These are phyloP conservation scores for Amphimedon queenslandica DNA, from an alignment of 37 sponge, comb jelly and placozoan species.

Conservation along the genomic window DNA sequence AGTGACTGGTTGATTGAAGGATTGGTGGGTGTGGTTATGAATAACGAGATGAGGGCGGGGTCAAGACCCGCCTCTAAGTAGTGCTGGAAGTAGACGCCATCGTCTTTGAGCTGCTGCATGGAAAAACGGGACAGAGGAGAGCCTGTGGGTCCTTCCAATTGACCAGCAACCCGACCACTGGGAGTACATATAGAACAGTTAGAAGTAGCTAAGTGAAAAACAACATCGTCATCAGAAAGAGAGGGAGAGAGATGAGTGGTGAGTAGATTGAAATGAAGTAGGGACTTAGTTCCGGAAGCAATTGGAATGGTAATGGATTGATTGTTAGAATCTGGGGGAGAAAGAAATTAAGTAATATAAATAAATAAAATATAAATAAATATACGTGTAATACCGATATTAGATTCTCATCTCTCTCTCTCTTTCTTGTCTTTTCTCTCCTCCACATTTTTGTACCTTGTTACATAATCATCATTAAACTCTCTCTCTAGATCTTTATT, in stretches of 20 bases:
- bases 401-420: too few relatives aligned
- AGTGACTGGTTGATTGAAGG: too few relatives aligned
- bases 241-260: too few relatives aligned
- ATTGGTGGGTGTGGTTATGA: too few relatives aligned
- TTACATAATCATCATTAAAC: too few relatives aligned
- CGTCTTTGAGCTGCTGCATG: background rate
- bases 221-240: background rate
- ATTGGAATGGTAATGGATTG: background rate
- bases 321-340: background rate
- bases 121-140: background rate
- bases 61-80: background rate
- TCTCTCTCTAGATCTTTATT: too few relatives aligned
- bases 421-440: too few relatives aligned
- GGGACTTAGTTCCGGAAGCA: background rate
- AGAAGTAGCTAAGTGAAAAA: background rate
- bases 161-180: background rate
- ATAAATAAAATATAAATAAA: too few relatives aligned
- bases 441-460: too few relatives aligned
- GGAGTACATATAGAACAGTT: background rate
- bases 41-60: background rate
- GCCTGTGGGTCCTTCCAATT: background rate
- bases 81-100: background rate
- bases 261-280: too few relatives aligned
- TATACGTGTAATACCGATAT: too few relatives aligned
- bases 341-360: background rate